Conservation (phyloP, 2,797 vertebrate genomes). For the Ptychobarbus kaznakovi region DNA sequence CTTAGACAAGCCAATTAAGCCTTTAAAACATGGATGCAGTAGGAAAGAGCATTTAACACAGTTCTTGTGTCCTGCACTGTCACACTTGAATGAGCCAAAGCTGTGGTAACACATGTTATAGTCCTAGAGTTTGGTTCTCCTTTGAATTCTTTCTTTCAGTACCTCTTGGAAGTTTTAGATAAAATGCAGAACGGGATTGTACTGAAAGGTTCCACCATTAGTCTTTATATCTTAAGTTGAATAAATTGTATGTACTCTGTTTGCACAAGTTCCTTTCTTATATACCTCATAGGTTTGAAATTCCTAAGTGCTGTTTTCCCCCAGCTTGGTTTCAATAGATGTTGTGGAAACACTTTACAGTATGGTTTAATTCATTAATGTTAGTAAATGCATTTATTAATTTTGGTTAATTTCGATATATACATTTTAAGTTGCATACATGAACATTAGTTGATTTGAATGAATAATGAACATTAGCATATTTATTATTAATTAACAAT, state of each 20-base stretch:
- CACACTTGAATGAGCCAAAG: constrained; percentile 62
- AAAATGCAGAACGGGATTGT: constrained; percentile 60
- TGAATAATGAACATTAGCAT: not conserved
- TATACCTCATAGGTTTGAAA: constrained; percentile 79
- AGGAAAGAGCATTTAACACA: constrained; percentile 33
- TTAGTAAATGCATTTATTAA: not conserved
- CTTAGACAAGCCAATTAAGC: constrained; percentile 41
- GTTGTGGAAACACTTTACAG: not conserved
- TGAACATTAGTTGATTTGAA: not conserved
- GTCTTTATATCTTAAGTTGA: constrained; percentile 61
- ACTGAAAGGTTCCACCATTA: constrained; percentile 62
- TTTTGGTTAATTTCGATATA: not conserved
- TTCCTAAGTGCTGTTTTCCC: constrained; percentile 71
- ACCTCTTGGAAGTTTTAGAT: constrained; percentile 49
- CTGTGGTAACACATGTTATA: constrained; percentile 62
- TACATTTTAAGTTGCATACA: not conserved
- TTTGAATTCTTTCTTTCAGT: constrained; percentile 53
- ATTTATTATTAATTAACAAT: not conserved
- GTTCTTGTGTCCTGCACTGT: constrained; percentile 63
- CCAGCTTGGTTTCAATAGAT: constrained; percentile 38
- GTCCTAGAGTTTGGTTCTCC: constrained; percentile 53
- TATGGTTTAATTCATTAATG: not conserved
- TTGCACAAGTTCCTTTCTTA: constrained; percentile 70
- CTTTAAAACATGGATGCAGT: constrained; percentile 37
- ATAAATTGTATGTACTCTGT: constrained; percentile 66